phyloP scores from a whole-genome alignment of 2,888 invertebrate species.

The Drosophila mimica region DNA sequence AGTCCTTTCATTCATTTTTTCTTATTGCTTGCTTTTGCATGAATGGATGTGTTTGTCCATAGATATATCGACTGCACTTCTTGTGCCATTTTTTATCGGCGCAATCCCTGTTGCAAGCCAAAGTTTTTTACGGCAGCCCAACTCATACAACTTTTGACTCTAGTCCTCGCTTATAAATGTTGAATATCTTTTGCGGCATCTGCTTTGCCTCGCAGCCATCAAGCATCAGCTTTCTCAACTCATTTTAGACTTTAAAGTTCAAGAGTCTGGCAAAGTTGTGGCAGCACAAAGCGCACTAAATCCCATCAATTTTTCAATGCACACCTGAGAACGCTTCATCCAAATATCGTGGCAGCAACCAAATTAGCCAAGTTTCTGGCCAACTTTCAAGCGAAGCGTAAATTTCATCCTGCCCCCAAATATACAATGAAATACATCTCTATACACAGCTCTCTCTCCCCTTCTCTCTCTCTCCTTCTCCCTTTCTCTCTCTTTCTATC shows the following conservation, averaged over 20 bases:
- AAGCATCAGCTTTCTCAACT: slow-evolving; percentile 16
- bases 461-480: too few species aligned
- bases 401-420: slow-evolving; percentile 50
- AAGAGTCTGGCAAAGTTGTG: slow-evolving; percentile 51
- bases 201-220: not conserved
- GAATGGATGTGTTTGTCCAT: slow-evolving; percentile 43
- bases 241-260: slow-evolving; percentile 59
- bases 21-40: slow-evolving; percentile 10
- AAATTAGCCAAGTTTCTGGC: slow-evolving; percentile 73
- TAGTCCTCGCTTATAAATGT: slow-evolving; percentile 33
- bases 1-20: not conserved
- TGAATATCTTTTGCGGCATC: slow-evolving; percentile 35
- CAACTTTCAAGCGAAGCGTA: slow-evolving; percentile 59
- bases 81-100: slow-evolving; percentile 19
- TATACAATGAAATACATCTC: slow-evolving; percentile 62
- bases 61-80: slow-evolving; percentile 11
- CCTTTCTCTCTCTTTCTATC: not conserved
- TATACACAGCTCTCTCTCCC: slow-evolving; percentile 1
- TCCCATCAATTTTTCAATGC: slow-evolving; percentile 75
- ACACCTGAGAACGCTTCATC: slow-evolving; percentile 55
- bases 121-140: slow-evolving; percentile 36
- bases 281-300: slow-evolving; percentile 52
- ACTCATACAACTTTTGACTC: slow-evolving; percentile 15
- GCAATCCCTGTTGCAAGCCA: slow-evolving; percentile 16
- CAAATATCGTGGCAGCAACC: slow-evolving; percentile 32